phyloP scores from a whole-genome alignment of 2,113 vertebrate genomes.

The Oreamnos americanus region DNA sequence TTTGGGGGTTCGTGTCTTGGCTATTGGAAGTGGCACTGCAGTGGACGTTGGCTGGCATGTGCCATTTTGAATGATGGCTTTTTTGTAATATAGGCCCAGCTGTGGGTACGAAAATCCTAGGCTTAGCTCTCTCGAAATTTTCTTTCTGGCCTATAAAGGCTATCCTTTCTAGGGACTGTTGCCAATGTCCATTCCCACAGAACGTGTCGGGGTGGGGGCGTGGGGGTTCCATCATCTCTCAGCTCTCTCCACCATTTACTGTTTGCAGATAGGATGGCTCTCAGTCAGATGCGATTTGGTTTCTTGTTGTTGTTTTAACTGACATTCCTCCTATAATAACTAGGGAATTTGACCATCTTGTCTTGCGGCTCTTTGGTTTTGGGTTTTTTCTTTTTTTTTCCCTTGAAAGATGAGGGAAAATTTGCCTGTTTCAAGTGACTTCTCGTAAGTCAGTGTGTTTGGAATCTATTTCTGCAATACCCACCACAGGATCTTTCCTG shows the following conservation, averaged over 20 bases:
- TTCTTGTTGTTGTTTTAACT: background rate
- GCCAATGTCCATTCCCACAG: background rate
- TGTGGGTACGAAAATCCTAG: background rate
- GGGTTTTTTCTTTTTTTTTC: background rate
- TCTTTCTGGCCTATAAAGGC: background rate
- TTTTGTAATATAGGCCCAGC: background rate
- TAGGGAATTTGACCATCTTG: background rate
- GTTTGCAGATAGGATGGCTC: background rate
- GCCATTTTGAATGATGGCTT: background rate
- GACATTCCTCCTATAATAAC: background rate
- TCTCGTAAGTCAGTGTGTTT: background rate
- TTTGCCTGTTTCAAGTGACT: background rate
- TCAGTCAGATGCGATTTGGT: background rate
- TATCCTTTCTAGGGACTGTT: background rate
- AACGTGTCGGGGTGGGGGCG: accelerated
- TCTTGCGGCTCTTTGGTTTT: background rate
- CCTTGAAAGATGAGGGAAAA: background rate
- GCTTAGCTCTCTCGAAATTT: background rate
- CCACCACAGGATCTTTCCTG: background rate
- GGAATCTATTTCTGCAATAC: background rate
- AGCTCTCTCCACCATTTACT: background rate
- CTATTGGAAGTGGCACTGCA: background rate
- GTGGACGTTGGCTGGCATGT: background rate
- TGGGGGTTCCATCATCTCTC: background rate
- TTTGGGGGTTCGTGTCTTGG: background rate